Evolutionary conservation across 2,888 invertebrate genomes (phyloP).

Genomic region (Monopis laevigella): DNA sequence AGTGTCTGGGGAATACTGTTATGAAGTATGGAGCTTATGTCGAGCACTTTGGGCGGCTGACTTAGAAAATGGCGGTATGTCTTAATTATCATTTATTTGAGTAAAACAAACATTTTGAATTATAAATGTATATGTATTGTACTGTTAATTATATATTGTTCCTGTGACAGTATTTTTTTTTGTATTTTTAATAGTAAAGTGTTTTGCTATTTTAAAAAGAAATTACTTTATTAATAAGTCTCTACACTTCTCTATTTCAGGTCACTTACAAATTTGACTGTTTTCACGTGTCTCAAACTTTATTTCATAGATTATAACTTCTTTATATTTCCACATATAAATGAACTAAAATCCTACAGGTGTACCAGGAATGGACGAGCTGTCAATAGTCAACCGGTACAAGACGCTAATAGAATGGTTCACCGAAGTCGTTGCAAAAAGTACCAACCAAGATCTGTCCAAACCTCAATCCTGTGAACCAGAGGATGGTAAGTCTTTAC

Average conservation of each 20-base stretch:
- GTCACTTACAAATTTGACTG: no score
- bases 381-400: conserved; percentile 36
- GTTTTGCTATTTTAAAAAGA: no score
- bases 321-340: no score
- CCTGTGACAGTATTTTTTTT: no score
- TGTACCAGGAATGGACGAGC: conserved; percentile 33
- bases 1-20: conserved; percentile 48
- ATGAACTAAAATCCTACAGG: no score
- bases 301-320: no score
- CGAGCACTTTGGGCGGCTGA: conserved; percentile 87
- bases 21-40: conserved; percentile 78
- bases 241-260: no score
- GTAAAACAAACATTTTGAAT: background rate
- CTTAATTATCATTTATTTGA: conserved; percentile 15
- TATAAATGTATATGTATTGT: background rate
- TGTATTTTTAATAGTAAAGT: no score
- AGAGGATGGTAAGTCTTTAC: conserved; percentile 36
- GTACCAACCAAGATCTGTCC: conserved; percentile 37
- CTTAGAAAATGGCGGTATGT: conserved; percentile 64
- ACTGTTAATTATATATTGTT: no score
- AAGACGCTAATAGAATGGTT: conserved; percentile 38
- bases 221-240: no score
- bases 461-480: conserved; percentile 24
- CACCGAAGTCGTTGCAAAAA: conserved; percentile 27
- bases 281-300: no score